phyloP scores from a whole-genome alignment of 2,888 invertebrate species.

The Aphodius granarius region DNA sequence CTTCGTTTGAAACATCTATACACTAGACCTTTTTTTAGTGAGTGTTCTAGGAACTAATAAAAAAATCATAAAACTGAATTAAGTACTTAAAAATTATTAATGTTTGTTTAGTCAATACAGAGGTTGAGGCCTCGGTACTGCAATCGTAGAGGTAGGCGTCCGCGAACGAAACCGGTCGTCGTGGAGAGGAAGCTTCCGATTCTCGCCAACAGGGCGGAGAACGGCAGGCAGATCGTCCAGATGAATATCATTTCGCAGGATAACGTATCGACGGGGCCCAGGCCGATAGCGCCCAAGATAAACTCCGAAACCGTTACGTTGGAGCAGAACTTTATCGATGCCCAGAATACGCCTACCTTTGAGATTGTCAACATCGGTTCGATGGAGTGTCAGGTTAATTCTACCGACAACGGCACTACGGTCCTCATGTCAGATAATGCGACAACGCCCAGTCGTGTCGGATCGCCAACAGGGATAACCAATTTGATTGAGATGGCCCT shows the following conservation, averaged over 20 bases:
- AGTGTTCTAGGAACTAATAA: constrained; percentile 3
- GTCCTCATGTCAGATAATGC: constrained; percentile 36
- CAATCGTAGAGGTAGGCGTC: constrained; percentile 52
- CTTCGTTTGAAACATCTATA: no score
- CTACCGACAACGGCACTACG: constrained; percentile 4
- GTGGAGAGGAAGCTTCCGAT: constrained; percentile 75
- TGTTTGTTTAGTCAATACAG: constrained; percentile 43
- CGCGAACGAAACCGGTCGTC: constrained; percentile 64
- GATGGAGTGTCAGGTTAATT: background rate
- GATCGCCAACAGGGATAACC: constrained; percentile 43
- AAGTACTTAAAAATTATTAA: no score
- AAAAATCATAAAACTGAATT: background rate
- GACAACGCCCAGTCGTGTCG: constrained; percentile 37
- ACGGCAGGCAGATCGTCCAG: constrained; percentile 54
- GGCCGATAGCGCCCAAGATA: constrained; percentile 33
- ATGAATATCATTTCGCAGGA: constrained; percentile 52
- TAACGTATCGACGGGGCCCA: constrained; percentile 24
- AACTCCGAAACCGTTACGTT: constrained; percentile 18
- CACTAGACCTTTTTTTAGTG: no score
- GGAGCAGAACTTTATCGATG: background rate
- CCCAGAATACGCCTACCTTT: background rate
- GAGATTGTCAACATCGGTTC: background rate
- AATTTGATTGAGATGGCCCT: constrained; percentile 42
- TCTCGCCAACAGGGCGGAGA: constrained; percentile 59
- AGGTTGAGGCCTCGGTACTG: constrained; percentile 50